A percentile compares a stretch with the other conserved stretches of the same genome.
Conservation (phyloP, 2,797 vertebrate genomes). For the Nyctibius grandis region DNA sequence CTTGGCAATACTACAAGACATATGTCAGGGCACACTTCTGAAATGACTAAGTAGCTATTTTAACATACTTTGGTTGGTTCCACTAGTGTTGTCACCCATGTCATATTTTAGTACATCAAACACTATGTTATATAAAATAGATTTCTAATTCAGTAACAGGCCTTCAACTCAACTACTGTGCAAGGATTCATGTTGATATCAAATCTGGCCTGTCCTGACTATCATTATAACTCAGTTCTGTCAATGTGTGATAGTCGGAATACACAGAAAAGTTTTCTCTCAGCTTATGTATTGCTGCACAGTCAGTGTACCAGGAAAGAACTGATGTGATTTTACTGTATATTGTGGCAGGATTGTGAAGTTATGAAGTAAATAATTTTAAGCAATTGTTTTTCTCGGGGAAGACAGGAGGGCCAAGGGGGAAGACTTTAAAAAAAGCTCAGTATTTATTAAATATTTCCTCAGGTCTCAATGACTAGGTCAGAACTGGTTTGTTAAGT, state of each 20-base stretch:
- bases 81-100: background rate
- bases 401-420: background rate
- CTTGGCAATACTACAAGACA: background rate
- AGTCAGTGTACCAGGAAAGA: background rate
- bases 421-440: background rate
- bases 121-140: background rate
- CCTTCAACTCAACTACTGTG: background rate
- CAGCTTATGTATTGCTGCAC: background rate
- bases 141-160: background rate
- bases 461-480: background rate
- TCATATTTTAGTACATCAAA: background rate
- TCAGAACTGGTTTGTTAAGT: background rate
- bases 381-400: background rate
- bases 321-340: background rate
- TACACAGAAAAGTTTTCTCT: background rate
- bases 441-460: conserved; percentile 3
- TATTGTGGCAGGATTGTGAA: background rate
- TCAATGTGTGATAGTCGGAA: background rate
- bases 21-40: background rate
- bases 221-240: background rate
- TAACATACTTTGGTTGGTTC: background rate
- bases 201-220: background rate
- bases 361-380: background rate
- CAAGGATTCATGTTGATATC: background rate
- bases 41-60: background rate